A percentile compares a stretch with the other conserved stretches of the same genome.
phyloP scores from a whole-genome alignment of 2,113 vertebrate genomes.

The Eonycteris spelaea region DNA sequence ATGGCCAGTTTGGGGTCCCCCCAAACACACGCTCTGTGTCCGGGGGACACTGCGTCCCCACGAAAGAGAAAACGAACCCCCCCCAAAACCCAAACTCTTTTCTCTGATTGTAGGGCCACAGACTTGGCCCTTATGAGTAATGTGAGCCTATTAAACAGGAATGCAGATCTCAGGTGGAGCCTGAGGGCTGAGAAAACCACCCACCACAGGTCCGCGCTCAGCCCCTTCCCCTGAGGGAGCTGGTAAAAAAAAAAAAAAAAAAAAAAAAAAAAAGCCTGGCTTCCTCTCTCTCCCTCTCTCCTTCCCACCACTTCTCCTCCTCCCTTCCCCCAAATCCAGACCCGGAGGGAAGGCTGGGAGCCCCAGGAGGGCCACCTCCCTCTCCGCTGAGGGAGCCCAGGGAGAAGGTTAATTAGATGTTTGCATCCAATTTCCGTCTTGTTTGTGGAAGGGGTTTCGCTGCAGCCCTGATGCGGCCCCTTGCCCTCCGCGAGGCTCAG shows the following conservation, averaged over 20 bases:
- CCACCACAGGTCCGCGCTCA: background rate
- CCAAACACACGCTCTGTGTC: background rate
- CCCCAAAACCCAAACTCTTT: background rate
- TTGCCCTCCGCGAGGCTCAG: constrained; percentile 55
- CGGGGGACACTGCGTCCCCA: accelerated
- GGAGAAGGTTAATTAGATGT: constrained; percentile 88
- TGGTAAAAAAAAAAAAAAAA: background rate
- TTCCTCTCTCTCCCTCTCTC: background rate
- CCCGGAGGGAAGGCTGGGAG: background rate
- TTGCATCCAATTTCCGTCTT: constrained; percentile 86
- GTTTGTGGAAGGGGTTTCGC: constrained; percentile 84
- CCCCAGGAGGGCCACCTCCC: constrained; percentile 58
- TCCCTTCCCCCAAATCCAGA: constrained; percentile 59
- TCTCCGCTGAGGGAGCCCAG: constrained; percentile 60
- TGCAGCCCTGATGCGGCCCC: constrained; percentile 72
- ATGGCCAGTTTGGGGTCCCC: background rate
- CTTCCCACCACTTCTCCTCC: background rate
- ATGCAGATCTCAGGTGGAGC: background rate
- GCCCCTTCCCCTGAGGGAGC: background rate
- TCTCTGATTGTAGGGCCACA: background rate
- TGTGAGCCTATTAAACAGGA: background rate
- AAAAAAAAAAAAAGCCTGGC: background rate
- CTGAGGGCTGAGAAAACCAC: background rate
- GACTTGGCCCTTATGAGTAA: background rate
- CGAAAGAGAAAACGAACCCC: background rate